phyloP scores from a whole-genome alignment of 2,113 vertebrate genomes.

The Macaca nemestrina region DNA sequence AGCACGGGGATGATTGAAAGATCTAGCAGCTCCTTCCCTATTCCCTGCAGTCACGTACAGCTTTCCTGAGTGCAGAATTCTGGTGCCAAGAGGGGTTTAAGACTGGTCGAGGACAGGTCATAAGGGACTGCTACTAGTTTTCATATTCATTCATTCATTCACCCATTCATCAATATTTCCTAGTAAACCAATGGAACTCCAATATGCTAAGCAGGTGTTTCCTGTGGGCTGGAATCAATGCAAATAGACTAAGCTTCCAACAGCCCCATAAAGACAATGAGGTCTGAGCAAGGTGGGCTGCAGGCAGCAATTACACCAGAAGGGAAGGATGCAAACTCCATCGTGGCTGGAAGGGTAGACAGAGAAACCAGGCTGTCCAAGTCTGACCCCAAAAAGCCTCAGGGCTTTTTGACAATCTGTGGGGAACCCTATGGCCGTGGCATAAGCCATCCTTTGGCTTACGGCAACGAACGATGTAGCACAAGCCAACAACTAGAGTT shows the following conservation, averaged over 20 bases:
- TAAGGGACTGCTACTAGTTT: fast-evolving
- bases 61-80: neutral
- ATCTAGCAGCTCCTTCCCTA: neutral
- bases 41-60: neutral
- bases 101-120: fast-evolving
- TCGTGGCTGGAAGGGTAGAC: neutral
- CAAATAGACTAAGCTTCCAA: neutral
- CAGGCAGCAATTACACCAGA: fast-evolving
- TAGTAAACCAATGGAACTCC: neutral
- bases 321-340: too few relatives aligned
- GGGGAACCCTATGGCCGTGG: fast-evolving
- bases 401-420: fast-evolving
- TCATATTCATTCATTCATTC: neutral
- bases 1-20: fast-evolving
- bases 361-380: neutral
- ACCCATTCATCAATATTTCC: too few relatives aligned
- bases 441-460: fast-evolving
- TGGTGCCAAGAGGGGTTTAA: neutral
- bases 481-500: fast-evolving
- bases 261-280: fast-evolving
- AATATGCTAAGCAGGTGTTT: neutral
- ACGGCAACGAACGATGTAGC: fast-evolving
- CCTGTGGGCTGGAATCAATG: fast-evolving
- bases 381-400: neutral
- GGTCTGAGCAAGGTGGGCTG: fast-evolving